Percentiles rank a stretch among this genome's conserved stretches.
These are phyloP conservation scores for Erebia ligea DNA, from an alignment of 2,888 invertebrate genomes.

Conservation along the genomic window DNA sequence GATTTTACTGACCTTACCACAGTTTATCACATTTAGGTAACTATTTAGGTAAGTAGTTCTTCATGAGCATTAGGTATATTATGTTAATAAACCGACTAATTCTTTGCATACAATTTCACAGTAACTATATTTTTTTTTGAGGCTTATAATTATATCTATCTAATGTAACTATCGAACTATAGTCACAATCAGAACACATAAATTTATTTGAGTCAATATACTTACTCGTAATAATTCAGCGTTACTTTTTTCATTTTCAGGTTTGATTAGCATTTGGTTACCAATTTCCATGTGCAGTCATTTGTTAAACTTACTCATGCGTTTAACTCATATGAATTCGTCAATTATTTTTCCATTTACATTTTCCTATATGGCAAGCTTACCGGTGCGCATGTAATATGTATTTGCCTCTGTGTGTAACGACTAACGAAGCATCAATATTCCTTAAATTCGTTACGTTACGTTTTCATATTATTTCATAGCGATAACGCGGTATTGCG, in stretches of 20 bases:
- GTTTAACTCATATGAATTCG: conserved; percentile 10
- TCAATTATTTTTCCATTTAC: conserved; percentile 17
- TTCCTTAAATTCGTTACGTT: background rate
- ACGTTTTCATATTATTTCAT: background rate
- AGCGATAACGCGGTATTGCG: background rate
- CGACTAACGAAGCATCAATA: conserved; percentile 11
- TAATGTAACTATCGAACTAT: too few relatives aligned
- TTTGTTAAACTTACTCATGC: conserved; percentile 12
- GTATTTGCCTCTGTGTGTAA: conserved; percentile 9
- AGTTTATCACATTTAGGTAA: too few relatives aligned
- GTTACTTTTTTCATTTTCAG: conserved; percentile 11
- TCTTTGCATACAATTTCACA: too few relatives aligned
- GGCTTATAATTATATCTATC: too few relatives aligned
- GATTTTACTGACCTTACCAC: background rate
- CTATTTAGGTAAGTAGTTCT: too few relatives aligned
- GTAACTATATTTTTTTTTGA: too few relatives aligned
- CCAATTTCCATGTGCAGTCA: conserved; percentile 18
- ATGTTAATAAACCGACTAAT: too few relatives aligned
- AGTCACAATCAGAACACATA: too few relatives aligned
- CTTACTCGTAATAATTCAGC: background rate
- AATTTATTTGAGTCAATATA: background rate
- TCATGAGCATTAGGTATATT: too few relatives aligned
- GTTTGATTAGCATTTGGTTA: conserved; percentile 14
- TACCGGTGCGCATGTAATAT: background rate
- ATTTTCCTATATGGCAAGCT: conserved; percentile 1